Evolutionary conservation across 2,888 invertebrate genomes (phyloP).

Genomic region (Amphipyra tragopoginis): DNA sequence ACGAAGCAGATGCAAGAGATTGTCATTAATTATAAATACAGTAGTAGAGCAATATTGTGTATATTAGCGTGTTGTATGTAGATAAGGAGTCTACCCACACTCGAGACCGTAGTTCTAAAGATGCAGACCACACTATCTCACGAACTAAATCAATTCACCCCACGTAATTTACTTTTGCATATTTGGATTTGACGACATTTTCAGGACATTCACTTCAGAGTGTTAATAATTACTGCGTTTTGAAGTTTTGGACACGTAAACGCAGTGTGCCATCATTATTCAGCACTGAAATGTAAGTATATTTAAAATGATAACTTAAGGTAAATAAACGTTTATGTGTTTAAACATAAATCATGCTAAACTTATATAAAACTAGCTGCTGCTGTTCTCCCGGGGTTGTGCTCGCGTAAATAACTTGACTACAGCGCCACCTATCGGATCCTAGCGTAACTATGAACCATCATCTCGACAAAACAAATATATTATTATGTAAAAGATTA

Average conservation of each 20-base stretch:
- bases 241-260: neutral
- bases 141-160: slow-evolving; percentile 52
- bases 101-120: slow-evolving; percentile 20
- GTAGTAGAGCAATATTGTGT: slow-evolving; percentile 46
- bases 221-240: neutral
- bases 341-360: too few species aligned
- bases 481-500: too few species aligned
- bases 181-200: slow-evolving; percentile 27
- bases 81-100: slow-evolving; percentile 47
- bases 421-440: too few species aligned
- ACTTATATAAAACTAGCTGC: neutral
- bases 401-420: too few species aligned
- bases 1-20: slow-evolving; percentile 50
- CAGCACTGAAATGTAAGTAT: too few species aligned
- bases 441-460: too few species aligned
- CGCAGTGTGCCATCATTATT: too few species aligned
- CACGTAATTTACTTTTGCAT: slow-evolving; percentile 15
- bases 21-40: slow-evolving; percentile 47
- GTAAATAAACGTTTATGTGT: too few species aligned
- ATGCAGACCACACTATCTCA: slow-evolving; percentile 56
- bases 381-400: too few species aligned
- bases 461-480: too few species aligned
- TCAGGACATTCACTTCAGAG: slow-evolving; percentile 5
- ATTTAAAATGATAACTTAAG: too few species aligned
- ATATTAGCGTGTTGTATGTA: slow-evolving; percentile 51